Conservation (phyloP, 2,113 vertebrate genomes). For the Cavia porcellus region DNA sequence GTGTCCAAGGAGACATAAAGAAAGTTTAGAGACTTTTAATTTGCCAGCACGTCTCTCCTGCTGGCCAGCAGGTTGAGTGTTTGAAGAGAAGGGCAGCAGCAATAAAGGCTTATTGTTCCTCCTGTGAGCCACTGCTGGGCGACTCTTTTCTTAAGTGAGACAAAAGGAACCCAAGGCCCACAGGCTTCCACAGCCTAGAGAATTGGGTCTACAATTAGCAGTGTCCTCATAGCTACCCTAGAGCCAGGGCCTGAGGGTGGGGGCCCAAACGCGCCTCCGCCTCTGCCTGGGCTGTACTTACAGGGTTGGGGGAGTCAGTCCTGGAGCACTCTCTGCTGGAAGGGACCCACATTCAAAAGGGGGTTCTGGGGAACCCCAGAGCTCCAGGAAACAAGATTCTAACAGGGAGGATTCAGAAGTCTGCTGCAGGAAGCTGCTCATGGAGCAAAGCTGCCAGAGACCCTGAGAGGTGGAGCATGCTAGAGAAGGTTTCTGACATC, state of each 20-base stretch:
- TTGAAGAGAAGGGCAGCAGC: conserved; percentile 89
- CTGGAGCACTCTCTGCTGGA: neutral
- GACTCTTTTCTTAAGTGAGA: conserved; percentile 91
- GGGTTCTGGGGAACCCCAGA: neutral
- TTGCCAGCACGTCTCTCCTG: conserved; percentile 88
- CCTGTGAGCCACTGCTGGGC: conserved; percentile 70
- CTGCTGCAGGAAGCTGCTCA: neutral
- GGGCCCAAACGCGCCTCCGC: neutral
- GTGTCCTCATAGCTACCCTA: neutral
- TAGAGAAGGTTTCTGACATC: neutral
- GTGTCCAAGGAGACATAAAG: conserved; percentile 86
- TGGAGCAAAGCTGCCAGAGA: neutral
- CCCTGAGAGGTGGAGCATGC: fast-evolving
- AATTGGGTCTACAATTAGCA: neutral
- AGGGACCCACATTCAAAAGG: neutral
- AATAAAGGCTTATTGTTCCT: conserved; percentile 91
- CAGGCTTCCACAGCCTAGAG: neutral
- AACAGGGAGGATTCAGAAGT: neutral
- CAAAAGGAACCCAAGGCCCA: conserved; percentile 83
- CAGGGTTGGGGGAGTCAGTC: neutral
- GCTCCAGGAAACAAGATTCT: neutral
- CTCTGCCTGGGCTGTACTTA: neutral
- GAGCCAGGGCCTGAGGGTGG: neutral
- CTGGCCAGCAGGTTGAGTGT: conserved; percentile 87
- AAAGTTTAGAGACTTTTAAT: conserved; percentile 92